Evolutionary conservation across 1,140 invertebrate genomes (phyloP), one percentile per base, ranked within the genome.

Genomic region (silkworm (Bombyx mori)): DNA sequence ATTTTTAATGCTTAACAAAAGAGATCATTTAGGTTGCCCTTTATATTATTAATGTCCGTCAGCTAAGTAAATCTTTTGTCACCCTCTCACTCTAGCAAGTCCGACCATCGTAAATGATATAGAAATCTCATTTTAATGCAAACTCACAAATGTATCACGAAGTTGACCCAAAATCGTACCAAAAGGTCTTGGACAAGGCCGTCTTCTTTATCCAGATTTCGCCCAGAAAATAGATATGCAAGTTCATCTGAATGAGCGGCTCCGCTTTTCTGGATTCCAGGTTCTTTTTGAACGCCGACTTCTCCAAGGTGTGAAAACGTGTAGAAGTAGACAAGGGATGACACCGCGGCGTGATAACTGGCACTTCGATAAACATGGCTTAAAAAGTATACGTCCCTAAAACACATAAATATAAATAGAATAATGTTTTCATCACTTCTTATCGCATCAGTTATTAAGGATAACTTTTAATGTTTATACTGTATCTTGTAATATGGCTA

Each of bases 241-340:
- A 86, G 60, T 51, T 86, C 83, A 43, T 85, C 83, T 3, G 78
- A 80, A 56, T 83, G 80, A 0, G 83, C 83, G 0, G 81, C 79
- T 6, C 83, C 83, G 0, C 18, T 49, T 60, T 83, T 86, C 4
- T 57, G 44, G 8, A 75, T 42, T 0, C 61, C 68, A 4, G 62
- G 62, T 52, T 79, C 75, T 3, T 60, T 54, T 8, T 63, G 60
- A 6, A 83, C 75, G 4, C 83, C 83, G 6, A 63, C 56, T 22
- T 68, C 59, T 0, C 79, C 73, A 6, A 56, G 53, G 50, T 81
- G 63, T 0, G 79, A 77, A 68, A 86, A 85, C 60, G 77, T 73
- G 61, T 86, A 86, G 52, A 65, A 78, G 61, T 75, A 86, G 3
- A 85, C 76, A 6, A 75, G 66, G 6, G 53, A 47, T 44, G 62